Evolutionary conservation across 2,797 vertebrate genomes (phyloP).

Genomic region (Hyperoplus immaculatus): DNA sequence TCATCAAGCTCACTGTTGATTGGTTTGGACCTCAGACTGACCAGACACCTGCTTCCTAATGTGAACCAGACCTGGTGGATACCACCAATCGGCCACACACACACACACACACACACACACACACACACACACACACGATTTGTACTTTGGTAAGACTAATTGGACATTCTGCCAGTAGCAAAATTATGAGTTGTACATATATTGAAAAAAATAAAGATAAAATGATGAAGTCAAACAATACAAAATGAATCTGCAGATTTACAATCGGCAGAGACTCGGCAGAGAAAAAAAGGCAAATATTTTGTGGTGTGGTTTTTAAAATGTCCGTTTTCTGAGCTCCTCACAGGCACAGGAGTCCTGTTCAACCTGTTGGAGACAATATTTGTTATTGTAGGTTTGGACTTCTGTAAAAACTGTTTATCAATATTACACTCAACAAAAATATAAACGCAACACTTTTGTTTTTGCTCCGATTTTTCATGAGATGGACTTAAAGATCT

Average conservation of each 20-base stretch:
- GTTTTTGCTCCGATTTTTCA: too few relatives aligned
- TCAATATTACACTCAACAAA: too few relatives aligned
- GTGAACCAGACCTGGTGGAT: slow-evolving; percentile 81
- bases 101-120: too few relatives aligned
- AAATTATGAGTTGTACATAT: neutral
- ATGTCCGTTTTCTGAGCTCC: neutral
- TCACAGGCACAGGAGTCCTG: neutral
- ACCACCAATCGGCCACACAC: slow-evolving; percentile 53
- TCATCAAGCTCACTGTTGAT: slow-evolving; percentile 86
- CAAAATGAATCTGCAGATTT: neutral
- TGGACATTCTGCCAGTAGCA: neutral
- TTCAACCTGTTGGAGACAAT: neutral
- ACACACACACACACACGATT: neutral
- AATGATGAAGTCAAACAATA: neutral
- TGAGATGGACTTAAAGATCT: too few relatives aligned
- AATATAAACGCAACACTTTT: too few relatives aligned
- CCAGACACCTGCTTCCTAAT: slow-evolving; percentile 64
- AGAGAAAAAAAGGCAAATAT: neutral
- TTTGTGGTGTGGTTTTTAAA: neutral
- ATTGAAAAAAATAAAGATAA: neutral
- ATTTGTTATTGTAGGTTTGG: too few relatives aligned
- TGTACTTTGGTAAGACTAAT: neutral
- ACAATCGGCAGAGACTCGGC: neutral
- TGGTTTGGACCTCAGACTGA: slow-evolving; percentile 64
- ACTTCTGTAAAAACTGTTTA: too few relatives aligned